These are phyloP conservation scores for Mobula hypostoma DNA, from an alignment of 2,113 vertebrate species.

Conservation along the genomic window DNA sequence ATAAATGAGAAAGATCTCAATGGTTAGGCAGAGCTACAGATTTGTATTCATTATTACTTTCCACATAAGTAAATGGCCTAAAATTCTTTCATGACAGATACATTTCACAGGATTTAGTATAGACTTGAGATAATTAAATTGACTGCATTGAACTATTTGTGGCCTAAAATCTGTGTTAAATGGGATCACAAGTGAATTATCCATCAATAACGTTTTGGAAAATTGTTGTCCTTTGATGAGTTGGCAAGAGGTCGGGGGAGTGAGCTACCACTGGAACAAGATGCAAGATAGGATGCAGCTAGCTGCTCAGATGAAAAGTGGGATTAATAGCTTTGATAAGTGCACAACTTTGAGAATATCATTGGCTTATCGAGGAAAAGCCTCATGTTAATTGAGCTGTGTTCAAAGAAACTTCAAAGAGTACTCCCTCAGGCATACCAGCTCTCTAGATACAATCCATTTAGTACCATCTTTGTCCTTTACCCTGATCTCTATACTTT, in stretches of 20 bases:
- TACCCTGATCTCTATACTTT: not conserved
- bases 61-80: not conserved
- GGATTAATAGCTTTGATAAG: not conserved
- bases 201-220: not conserved
- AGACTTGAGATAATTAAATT: slow-evolving; percentile 29
- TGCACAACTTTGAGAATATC: not conserved
- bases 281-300: not conserved
- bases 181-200: not conserved
- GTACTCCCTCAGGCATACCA: not conserved
- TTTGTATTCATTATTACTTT: not conserved
- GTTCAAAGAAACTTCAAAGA: not conserved
- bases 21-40: not conserved
- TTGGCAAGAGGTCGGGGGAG: not conserved
- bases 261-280: not conserved
- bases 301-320: not conserved
- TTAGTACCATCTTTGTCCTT: not conserved
- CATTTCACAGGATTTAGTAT: slow-evolving; percentile 15
- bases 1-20: not conserved
- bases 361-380: not conserved
- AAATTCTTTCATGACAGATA: not conserved
- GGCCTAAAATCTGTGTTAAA: not conserved
- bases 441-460: not conserved
- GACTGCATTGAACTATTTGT: not conserved
- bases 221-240: not conserved
- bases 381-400: not conserved